Base-by-base conservation (phyloP, 2,888 invertebrate genomes). In the Phasia obesa region DNA sequence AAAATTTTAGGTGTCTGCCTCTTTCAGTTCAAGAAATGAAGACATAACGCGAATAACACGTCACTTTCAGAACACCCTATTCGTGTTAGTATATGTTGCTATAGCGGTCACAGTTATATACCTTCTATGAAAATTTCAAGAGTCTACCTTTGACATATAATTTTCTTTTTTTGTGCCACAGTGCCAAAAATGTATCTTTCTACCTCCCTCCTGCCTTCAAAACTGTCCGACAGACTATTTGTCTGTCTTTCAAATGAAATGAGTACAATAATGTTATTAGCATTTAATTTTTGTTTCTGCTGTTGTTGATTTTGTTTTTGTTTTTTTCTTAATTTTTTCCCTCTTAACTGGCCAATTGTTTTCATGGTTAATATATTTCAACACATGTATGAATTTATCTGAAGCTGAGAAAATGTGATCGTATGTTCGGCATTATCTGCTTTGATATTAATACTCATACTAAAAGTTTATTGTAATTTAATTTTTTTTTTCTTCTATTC, bases 261-360 rank as follows among this genome's bases (percentile, higher is more conserved):
- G 67, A 57, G 67, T 73, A 79, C 83, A 79, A 83, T 83, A 76
- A 79, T 79, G 60, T 79, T 83, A 82, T 82, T 83, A 83, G 79
- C 79, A 83, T 83, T 83, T 79, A 79, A 79, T 83, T 79, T 79
- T 79, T 64, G 35, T 71, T 78, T 76, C 35, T 53, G 31, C 17
- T 27, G 25, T 23, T 38, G 25, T 57, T 59, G 57, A 11, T 49
- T 25, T 21, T 44, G 4, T 3, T 64, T 23, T 7, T 31, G 27
- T 21, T n/a, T 47, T 17, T n/a, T n/a, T n/a, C n/a, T n/a, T n/a
- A n/a, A n/a, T n/a, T n/a, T 25, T 35, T 1, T 27, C 47, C n/a
- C n/a, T 9, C 47, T 69, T 70, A 78, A 75, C 71, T 38, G 60
- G 64, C 38, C 78, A 83, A 83, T 79, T 79, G 78, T 71, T 70